Evolutionary conservation across 2,113 vertebrate genomes (phyloP).

Genomic region (Percopsis transmontana): DNA sequence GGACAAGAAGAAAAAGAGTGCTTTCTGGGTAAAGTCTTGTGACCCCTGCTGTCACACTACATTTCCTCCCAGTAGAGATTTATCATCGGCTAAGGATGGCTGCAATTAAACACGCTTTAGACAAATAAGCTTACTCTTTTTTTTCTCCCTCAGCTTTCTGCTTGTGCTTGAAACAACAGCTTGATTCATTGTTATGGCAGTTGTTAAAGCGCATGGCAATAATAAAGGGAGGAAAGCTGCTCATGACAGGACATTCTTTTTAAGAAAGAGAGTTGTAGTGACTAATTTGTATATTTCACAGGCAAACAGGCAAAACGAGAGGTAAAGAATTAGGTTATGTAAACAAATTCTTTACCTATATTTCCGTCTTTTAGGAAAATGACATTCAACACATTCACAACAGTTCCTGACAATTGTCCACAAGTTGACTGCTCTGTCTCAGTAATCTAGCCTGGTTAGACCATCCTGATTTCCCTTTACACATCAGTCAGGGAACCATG

Average conservation of each 20-base stretch:
- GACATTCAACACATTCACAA: too few relatives aligned
- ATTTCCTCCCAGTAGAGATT: conserved; percentile 43
- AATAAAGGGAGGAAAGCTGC: not conserved
- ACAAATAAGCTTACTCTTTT: conserved; percentile 37
- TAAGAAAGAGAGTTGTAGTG: conserved; percentile 1
- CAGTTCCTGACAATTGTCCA: too few relatives aligned
- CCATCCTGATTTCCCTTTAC: too few relatives aligned
- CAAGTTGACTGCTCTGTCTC: too few relatives aligned
- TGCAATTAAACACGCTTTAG: conserved; percentile 19
- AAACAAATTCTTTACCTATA: too few relatives aligned
- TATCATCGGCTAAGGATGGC: conserved; percentile 9
- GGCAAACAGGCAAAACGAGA: too few relatives aligned
- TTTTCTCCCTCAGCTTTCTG: not conserved
- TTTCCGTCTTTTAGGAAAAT: too few relatives aligned
- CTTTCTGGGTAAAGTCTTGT: conserved; percentile 48
- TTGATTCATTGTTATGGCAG: not conserved
- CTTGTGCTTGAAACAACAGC: conserved; percentile 31
- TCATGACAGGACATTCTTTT: not conserved
- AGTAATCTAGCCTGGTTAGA: too few relatives aligned
- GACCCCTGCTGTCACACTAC: conserved; percentile 75
- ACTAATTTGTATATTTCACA: too few relatives aligned
- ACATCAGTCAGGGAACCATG: too few relatives aligned
- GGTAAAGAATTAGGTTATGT: too few relatives aligned
- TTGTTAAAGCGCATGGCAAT: not conserved
- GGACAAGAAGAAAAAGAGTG: conserved; percentile 15